These are phyloP conservation scores for Lamprotornis superbus DNA, from an alignment of 2,113 vertebrate species.

Conservation along the genomic window DNA sequence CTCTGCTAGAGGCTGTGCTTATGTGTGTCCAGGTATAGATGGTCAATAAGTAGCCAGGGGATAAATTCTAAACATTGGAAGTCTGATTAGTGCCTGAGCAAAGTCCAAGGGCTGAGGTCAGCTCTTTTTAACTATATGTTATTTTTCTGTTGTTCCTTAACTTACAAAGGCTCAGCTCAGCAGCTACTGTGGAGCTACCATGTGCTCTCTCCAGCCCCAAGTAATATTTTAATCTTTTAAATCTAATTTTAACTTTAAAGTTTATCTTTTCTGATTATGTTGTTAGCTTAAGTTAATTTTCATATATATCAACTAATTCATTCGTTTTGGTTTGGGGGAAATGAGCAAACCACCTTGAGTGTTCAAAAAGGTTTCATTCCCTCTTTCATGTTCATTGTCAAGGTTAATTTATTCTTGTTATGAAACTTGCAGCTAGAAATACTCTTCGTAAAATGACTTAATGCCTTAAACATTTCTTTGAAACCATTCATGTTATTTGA, in stretches of 20 bases:
- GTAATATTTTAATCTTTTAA: constrained; percentile 31
- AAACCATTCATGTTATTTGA: constrained; percentile 3
- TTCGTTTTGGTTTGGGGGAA: not conserved
- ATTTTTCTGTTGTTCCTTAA: not conserved
- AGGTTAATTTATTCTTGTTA: constrained; percentile 43
- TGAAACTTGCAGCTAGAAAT: constrained; percentile 36
- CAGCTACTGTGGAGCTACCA: not conserved
- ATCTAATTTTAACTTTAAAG: constrained; percentile 29
- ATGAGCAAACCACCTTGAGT: constrained; percentile 27
- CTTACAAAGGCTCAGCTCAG: not conserved
- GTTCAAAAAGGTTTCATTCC: constrained; percentile 43
- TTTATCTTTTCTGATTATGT: constrained; percentile 34
- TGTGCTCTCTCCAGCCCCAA: constrained; percentile 7
- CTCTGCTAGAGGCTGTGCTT: not conserved
- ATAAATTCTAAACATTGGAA: not conserved
- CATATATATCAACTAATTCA: constrained; percentile 38
- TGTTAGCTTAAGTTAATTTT: constrained; percentile 39
- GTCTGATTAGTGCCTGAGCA: constrained; percentile 3
- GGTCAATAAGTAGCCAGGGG: constrained; percentile 65
- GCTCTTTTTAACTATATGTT: not conserved
- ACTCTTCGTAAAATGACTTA: not conserved
- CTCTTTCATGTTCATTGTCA: constrained; percentile 21
- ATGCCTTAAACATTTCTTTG: constrained; percentile 47
- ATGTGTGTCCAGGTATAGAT: not conserved
- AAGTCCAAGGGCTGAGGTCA: constrained; percentile 43